Evolutionary conservation across 2,797 vertebrate genomes (phyloP), one percentile per base, ranked within the genome.

Genomic region (Rhinatrema bivittatum): DNA sequence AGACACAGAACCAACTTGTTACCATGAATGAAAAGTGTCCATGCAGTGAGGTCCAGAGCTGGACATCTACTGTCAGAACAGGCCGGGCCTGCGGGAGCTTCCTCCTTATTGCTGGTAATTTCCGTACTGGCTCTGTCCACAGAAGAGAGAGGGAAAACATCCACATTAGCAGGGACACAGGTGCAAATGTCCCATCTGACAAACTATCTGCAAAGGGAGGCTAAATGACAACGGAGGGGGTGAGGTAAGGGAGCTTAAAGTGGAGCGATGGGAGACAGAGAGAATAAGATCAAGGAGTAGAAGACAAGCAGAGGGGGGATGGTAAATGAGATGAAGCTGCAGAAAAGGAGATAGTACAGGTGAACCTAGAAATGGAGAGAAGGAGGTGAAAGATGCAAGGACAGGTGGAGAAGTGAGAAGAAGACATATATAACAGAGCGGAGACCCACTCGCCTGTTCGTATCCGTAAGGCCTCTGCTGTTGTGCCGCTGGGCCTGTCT

Each of bases 101-200:
- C 13, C 55, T 33, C 42, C 39, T 88, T 84, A 95, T 77, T 94
- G 91, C 82, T 94, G 91, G 82, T 93, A 96, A 68, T 93, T 95
- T 67, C 93, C 94, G 46, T 95, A 98, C 45, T 96, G 93, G 74
- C 91, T 89, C 94, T 97, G 42, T 30, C 37, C 62, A 56, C 57
- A 56, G 63, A 9, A 12, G 16, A 56, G 15, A 50, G 12, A 15
- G 2, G 29, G 11, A 6, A 58, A 14, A 39, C 0, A 17, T 10
- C 6, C 35, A 36, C 3, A 2, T 9, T 20, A 40, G 25, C 21
- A 7, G 15, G 34, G 5, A 20, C n/a, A n/a, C n/a, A 18, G n/a
- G 29, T 29, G n/a, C 9, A 19, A 9, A 22, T 22, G 35, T 44
- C 11, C 2, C 1, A 25, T 14, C 15, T 11, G n/a, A n/a, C 16